Conservation (phyloP, 2,888 invertebrate genomes). For the Ophioninae sp. region DNA sequence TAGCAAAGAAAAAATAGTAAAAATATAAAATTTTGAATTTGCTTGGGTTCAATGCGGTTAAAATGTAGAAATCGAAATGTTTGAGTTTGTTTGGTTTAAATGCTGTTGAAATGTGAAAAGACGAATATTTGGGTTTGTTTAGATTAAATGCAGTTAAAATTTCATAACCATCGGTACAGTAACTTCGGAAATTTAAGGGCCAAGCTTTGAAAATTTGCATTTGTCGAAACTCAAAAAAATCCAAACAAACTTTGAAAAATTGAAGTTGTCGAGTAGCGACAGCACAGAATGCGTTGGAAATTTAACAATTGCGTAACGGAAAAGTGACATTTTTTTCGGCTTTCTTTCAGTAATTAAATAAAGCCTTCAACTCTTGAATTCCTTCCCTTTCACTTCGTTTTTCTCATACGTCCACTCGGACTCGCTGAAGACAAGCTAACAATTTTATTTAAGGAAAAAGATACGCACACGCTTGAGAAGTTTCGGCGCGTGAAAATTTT, state of each 20-base stretch:
- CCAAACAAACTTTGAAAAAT: not conserved
- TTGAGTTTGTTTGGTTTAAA: too few relatives aligned
- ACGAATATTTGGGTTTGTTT: too few relatives aligned
- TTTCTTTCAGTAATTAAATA: constrained; percentile 15
- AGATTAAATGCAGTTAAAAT: too few relatives aligned
- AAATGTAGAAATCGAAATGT: too few relatives aligned
- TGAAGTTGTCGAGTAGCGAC: not conserved
- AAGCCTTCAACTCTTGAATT: constrained; percentile 4
- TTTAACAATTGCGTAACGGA: constrained; percentile 38
- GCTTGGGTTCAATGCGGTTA: not conserved
- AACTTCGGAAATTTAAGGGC: too few relatives aligned
- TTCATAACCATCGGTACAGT: too few relatives aligned
- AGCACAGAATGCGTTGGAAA: constrained; percentile 22
- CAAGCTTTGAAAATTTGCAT: not conserved
- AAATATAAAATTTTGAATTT: not conserved
- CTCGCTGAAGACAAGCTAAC: constrained; percentile 25
- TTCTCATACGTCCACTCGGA: not conserved
- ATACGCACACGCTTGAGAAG: constrained; percentile 16
- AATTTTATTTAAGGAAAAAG: constrained; percentile 35
- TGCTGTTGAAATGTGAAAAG: too few relatives aligned
- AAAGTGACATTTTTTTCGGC: constrained; percentile 21
- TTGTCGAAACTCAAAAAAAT: not conserved
- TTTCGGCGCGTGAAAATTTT: constrained; percentile 20
- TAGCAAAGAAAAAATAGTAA: not conserved
- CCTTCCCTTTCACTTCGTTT: not conserved